phyloP scores from a whole-genome alignment of 2,888 invertebrate genomes.

The Cryptophagus acutangulus region DNA sequence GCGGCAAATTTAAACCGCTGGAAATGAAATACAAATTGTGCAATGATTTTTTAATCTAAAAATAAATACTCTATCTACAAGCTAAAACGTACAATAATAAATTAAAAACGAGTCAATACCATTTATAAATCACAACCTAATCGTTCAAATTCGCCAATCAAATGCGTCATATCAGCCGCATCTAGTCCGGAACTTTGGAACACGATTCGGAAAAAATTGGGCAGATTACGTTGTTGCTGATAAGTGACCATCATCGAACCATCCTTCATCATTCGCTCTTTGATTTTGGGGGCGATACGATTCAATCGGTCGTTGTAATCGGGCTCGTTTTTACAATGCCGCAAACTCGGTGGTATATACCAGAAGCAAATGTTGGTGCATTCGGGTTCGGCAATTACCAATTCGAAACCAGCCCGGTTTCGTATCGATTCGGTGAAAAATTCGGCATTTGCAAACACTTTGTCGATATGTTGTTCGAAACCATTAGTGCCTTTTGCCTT shows the following conservation, averaged over 20 bases:
- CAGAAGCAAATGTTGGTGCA: conserved; percentile 96
- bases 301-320: conserved; percentile 64
- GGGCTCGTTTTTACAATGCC: conserved; percentile 43
- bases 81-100: too few relatives aligned
- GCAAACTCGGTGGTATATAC: conserved; percentile 80
- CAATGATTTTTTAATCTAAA: too few relatives aligned
- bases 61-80: too few relatives aligned
- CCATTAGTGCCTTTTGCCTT: conserved; percentile 85
- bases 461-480: conserved; percentile 72
- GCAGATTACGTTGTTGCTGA: conserved; percentile 77
- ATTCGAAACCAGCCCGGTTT: conserved; percentile 64
- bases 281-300: conserved; percentile 85
- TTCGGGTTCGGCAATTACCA: conserved; percentile 76
- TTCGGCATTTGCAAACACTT: conserved; percentile 68
- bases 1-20: too few relatives aligned
- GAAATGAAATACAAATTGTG: too few relatives aligned
- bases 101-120: too few relatives aligned
- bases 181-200: conserved; percentile 85
- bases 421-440: conserved; percentile 66
- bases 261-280: conserved; percentile 91
- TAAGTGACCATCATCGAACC: conserved; percentile 97
- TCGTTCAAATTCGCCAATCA: conserved; percentile 82
- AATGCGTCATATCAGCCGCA: conserved; percentile 77
- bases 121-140: conserved; percentile 56
- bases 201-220: conserved; percentile 94